Base-by-base conservation (phyloP, 2,888 invertebrate species). In the Hemithea aestivaria region DNA sequence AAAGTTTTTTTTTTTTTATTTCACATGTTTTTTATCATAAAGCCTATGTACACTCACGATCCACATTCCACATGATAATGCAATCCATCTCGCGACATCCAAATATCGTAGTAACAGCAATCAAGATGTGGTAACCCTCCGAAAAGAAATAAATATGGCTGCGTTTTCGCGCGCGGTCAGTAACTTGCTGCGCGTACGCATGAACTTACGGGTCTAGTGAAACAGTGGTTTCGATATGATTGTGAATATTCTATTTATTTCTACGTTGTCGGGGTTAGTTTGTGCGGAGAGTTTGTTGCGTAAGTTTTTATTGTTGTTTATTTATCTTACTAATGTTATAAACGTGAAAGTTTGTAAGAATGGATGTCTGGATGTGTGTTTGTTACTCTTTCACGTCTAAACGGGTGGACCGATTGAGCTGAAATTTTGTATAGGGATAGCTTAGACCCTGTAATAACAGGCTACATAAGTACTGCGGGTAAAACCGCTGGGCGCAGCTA, bases 91-190 rank as follows among this genome's bases (percentile, higher is more conserved):
- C 32, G 28, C 36, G 39, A 39, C 29, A 26, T 34, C 26, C 10
- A 52, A 54, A 54, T 49, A 50, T 51, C 53, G 27, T 12, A 28
- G 31, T 45, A 49, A 40, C 36, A 45, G 50, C 53, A 54, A 48
- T 47, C 44, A 35, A 42, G 26, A 30, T 24, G 35, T 21, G 30
- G 37, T 40, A 24, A 27, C 5, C 28, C 46, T 46, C 51, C 35
- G 32, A 51, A 49, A 50, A 27, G 16, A 35, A 25, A 60, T 68
- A 66, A 68, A 66, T 58, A 66, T 53, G 55, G 55, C 42, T 33
- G 45, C 2, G 1, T 9, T 10, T 34, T 37, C 56, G 64, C 66
- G 58, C 58, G 54, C 46, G 37, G 37, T 30, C 28, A 50, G 49
- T 52, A 38, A 24, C 23, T 10, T 1, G 25, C 9, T 4, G 10